Conservation (phyloP, 2,797 vertebrate genomes). For the Enteromius anoplus region DNA sequence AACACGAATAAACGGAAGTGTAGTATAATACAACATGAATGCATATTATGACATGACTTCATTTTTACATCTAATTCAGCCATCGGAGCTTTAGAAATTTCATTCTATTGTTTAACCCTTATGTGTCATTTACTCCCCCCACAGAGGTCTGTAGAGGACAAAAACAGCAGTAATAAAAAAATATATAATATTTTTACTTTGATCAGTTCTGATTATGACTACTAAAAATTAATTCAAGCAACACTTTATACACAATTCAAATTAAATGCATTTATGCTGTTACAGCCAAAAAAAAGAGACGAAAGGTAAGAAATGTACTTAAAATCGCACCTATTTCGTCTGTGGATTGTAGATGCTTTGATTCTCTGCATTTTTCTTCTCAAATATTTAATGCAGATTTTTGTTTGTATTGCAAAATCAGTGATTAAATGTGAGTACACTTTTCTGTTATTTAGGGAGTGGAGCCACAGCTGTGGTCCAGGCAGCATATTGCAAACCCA, state of each 20-base stretch:
- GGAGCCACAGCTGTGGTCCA: constrained; percentile 98
- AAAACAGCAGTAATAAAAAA: neutral
- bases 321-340: neutral
- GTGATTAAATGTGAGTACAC: neutral
- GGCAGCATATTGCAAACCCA: constrained; percentile 89
- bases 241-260: no score
- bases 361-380: neutral
- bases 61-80: neutral
- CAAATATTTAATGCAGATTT: neutral
- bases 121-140: neutral
- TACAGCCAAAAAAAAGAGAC: neutral
- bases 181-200: neutral
- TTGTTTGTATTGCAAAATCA: neutral
- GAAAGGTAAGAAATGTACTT: neutral
- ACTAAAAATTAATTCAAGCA: neutral
- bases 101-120: neutral
- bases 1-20: neutral
- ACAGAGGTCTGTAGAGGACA: neutral
- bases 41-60: neutral
- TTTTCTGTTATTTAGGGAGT: constrained; percentile 80
- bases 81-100: no score
- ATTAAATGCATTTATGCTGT: no score
- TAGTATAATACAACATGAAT: neutral
- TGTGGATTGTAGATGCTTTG: neutral
- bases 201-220: neutral